Evolutionary conservation across 37 sponge, comb jelly and placozoan species (phyloP).

Genomic region (Agelas oroides): DNA sequence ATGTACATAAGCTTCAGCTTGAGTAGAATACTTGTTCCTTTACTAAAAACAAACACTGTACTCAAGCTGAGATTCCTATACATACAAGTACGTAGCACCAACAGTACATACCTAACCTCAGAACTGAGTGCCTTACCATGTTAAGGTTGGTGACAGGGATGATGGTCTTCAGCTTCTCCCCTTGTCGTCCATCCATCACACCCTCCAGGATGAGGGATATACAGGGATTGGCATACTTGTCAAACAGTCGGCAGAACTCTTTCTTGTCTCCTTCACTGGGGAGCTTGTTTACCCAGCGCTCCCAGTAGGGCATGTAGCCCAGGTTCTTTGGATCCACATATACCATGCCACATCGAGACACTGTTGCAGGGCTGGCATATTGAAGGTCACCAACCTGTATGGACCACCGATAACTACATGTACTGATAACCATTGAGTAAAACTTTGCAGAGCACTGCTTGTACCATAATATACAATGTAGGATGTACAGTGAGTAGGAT

Average conservation of each 20-base stretch:
- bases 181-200: constrained; percentile 86
- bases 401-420: no score
- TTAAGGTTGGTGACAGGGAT: constrained; percentile 94
- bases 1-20: no score
- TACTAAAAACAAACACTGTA: no score
- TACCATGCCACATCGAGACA: constrained; percentile 99
- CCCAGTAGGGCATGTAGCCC: constrained; percentile 96
- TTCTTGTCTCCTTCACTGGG: constrained; percentile 74
- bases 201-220: constrained; percentile 94
- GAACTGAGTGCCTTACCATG: constrained; percentile 57
- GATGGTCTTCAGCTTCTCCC: constrained; percentile 92
- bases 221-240: constrained; percentile 90
- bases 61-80: no score
- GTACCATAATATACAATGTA: no score
- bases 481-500: no score
- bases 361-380: constrained; percentile 99
- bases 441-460: no score
- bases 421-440: no score
- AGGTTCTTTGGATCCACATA: constrained; percentile 99
- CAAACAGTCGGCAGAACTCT: constrained; percentile 74
- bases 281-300: constrained; percentile 78
- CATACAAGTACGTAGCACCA: no score
- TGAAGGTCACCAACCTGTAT: constrained; percentile 92
- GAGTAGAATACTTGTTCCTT: no score
- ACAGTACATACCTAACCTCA: no score